Conservation (phyloP, 2,888 invertebrate species). For the Eilema griseolum region DNA sequence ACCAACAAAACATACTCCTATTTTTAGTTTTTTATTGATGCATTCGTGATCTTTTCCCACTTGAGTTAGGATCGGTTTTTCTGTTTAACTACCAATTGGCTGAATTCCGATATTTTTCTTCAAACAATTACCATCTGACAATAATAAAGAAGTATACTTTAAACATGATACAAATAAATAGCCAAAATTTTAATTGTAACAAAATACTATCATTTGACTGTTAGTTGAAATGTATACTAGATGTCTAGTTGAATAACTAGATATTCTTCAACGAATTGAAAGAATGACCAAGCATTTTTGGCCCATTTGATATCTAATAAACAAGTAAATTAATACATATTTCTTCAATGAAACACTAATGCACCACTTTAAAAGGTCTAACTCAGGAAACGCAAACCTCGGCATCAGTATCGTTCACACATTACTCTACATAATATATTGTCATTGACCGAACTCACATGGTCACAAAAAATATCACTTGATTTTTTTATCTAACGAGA, state of each 20-base stretch:
- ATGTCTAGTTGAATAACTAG: neutral
- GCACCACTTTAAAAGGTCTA: neutral
- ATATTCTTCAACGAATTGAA: neutral
- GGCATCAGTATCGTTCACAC: neutral
- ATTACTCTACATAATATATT: neutral
- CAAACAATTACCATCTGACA: too few relatives aligned
- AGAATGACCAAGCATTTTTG: neutral
- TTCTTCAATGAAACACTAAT: neutral
- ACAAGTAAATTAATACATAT: neutral
- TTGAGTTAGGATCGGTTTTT: too few relatives aligned
- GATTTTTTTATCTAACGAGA: slow-evolving; percentile 54
- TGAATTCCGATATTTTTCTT: too few relatives aligned
- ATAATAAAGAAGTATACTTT: too few relatives aligned
- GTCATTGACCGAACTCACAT: neutral
- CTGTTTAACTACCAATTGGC: too few relatives aligned
- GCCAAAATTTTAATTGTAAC: too few relatives aligned
- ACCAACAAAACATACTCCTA: too few relatives aligned
- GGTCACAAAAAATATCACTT: slow-evolving; percentile 38
- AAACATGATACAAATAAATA: too few relatives aligned
- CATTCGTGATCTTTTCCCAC: too few relatives aligned
- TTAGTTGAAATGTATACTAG: too few relatives aligned
- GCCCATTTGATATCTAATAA: neutral
- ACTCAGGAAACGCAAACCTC: neutral
- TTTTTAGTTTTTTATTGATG: too few relatives aligned
- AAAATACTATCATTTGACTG: too few relatives aligned